phyloP scores from a whole-genome alignment of 2,797 vertebrate genomes.

The Numenius phaeopus region DNA sequence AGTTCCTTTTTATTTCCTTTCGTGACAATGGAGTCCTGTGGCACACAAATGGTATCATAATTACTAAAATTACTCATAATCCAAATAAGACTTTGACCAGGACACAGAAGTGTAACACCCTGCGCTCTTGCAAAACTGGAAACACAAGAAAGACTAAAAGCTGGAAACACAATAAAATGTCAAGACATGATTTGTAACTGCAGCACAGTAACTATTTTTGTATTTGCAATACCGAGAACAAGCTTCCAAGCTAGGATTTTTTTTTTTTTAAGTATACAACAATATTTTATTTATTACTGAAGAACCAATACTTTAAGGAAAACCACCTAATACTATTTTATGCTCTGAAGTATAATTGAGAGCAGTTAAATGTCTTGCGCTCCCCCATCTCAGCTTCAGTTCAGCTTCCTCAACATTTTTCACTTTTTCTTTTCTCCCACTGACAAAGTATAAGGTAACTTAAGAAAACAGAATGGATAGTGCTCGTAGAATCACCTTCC shows the following conservation, averaged over 20 bases:
- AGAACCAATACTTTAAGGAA: background rate
- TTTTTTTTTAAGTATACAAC: background rate
- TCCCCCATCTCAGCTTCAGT: background rate
- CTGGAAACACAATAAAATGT: background rate
- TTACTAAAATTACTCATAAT: conserved; percentile 16
- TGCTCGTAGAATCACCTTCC: background rate
- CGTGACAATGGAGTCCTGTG: background rate
- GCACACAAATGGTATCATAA: background rate
- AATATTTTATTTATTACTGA: background rate
- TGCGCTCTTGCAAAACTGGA: conserved; percentile 21
- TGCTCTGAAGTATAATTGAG: background rate
- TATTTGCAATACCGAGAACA: background rate
- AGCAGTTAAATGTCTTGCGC: background rate
- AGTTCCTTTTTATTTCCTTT: background rate
- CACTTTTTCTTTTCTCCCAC: background rate
- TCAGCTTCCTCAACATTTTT: background rate
- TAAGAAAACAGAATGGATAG: background rate
- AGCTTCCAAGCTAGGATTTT: background rate
- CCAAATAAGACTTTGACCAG: conserved; percentile 7
- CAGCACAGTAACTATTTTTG: background rate
- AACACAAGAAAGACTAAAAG: background rate
- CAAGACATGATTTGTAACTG: background rate
- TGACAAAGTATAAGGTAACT: background rate
- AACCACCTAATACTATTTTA: background rate
- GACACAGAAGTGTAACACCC: background rate